phyloP scores from a whole-genome alignment of 1,140 invertebrate species.

The Drosophila busckii region DNA sequence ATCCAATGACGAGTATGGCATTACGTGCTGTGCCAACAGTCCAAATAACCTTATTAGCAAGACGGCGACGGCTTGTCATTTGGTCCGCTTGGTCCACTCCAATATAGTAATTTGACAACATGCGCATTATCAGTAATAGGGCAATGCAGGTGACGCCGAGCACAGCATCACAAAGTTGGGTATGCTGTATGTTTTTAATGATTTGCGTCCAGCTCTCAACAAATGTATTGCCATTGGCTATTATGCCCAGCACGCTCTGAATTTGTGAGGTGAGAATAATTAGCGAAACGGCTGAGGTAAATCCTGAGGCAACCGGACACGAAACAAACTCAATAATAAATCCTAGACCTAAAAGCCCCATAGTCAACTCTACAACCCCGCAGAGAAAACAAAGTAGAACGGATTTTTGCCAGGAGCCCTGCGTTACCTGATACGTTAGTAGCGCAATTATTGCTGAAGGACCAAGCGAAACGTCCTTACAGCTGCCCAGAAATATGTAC shows the following conservation, averaged over 20 bases:
- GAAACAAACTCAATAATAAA: constrained; percentile 97
- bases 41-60: constrained; percentile 82
- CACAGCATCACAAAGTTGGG: constrained; percentile 84
- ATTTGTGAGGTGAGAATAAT: constrained; percentile 94
- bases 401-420: constrained; percentile 86
- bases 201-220: constrained; percentile 86
- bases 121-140: constrained; percentile 80
- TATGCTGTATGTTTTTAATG: constrained; percentile 82
- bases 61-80: constrained; percentile 79
- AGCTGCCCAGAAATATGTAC: constrained; percentile 94
- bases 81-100: constrained; percentile 80
- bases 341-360: constrained; percentile 93
- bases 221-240: constrained; percentile 86
- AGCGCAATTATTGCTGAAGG: constrained; percentile 91
- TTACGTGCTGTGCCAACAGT: constrained; percentile 86
- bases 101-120: constrained; percentile 80
- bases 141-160: constrained; percentile 87
- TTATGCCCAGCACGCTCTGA: constrained; percentile 90
- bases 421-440: constrained; percentile 87
- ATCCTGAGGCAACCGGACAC: constrained; percentile 94
- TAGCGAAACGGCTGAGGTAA: constrained; percentile 94
- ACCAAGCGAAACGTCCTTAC: constrained; percentile 90
- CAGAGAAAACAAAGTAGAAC: constrained; percentile 89
- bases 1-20: constrained; percentile 86
- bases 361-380: constrained; percentile 89